phyloP scores from a whole-genome alignment of 1,140 invertebrate genomes.

The Hesperophylax magnus region DNA sequence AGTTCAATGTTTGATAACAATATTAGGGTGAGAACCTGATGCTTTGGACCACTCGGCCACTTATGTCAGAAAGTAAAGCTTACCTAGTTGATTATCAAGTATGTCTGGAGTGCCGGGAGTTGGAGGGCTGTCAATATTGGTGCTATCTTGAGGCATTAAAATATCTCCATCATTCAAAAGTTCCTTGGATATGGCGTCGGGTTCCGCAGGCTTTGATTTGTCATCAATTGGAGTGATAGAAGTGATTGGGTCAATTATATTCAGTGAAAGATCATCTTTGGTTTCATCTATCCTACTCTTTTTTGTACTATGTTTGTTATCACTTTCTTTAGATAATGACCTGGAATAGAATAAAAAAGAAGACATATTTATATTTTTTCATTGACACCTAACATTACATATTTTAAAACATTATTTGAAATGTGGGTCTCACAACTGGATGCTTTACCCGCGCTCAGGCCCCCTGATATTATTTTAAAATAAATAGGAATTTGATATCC shows the following conservation, averaged over 20 bases:
- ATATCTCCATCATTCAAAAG: constrained; percentile 30
- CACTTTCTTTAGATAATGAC: constrained; percentile 45
- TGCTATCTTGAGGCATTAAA: constrained; percentile 16
- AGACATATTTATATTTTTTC: background rate
- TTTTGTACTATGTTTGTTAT: constrained; percentile 29
- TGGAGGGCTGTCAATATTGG: constrained; percentile 24
- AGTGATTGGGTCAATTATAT: background rate
- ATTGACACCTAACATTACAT: background rate
- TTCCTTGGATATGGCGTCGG: background rate
- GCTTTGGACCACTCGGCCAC: too few species aligned
- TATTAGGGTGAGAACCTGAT: too few species aligned
- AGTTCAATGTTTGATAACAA: too few species aligned
- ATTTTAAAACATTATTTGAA: background rate
- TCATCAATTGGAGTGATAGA: constrained; percentile 8
- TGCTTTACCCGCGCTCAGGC: too few species aligned
- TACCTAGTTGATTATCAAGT: constrained; percentile 3
- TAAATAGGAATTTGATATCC: too few species aligned
- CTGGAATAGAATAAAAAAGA: constrained; percentile 12
- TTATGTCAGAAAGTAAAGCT: background rate
- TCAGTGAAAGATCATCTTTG: constrained; percentile 1
- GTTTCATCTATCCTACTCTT: background rate
- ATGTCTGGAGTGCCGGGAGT: constrained; percentile 43
- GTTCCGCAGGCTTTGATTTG: background rate
- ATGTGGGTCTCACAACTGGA: too few species aligned
- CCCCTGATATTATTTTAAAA: too few species aligned